Evolutionary conservation across 2,113 vertebrate species (phyloP), one percentile per base, ranked within the genome.

Genomic region (Nycticebus coucang): DNA sequence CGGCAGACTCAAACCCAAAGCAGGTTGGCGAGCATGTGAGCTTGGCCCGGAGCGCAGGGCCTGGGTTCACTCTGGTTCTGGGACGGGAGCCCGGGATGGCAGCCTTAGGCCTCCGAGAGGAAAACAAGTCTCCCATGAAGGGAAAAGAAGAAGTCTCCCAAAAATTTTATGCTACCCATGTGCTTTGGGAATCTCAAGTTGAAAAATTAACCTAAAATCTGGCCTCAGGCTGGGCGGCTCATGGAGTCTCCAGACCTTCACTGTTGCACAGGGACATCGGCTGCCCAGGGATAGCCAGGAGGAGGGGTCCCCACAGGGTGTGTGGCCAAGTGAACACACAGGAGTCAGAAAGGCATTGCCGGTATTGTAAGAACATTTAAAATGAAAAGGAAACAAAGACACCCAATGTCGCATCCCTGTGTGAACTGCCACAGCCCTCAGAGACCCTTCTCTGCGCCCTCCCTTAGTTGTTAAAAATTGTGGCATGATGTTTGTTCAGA

Each of bases 331-430:
- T 6, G 12, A 13, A 13, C 0, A 15, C 30, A 30, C 5, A 2
- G 11, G 7, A 2, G 33, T 24, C 30, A 13, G 75, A 33, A 22
- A 24, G 4, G 68, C 0, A 2, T 1, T 0, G 6, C 10, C 10
- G 50, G 4, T 18, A 2, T 9, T 64, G 14, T 3, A 24, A 45
- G 12, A 28, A 21, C 1, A 7, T 1, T 0, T 0, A 1, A 15
- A 24, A 13, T 0, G 5, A 4, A 1, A 21, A 19, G 18, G 30
- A 87, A 30, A 9, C 37, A 2, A 2, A 22, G 4, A 26, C 13
- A 4, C 6, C n/a, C n/a, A 0, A 2, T 5, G 69, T 6, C 21
- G 1, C 13, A 11, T 21, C 55, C 0, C 0, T 81, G 60, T 0
- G 30, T 0, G 45, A 0, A 10, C 0, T 41, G 7, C 7, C 1